These are phyloP conservation scores for Meriones unguiculatus DNA, from an alignment of 2,113 vertebrate genomes.

Conservation along the genomic window DNA sequence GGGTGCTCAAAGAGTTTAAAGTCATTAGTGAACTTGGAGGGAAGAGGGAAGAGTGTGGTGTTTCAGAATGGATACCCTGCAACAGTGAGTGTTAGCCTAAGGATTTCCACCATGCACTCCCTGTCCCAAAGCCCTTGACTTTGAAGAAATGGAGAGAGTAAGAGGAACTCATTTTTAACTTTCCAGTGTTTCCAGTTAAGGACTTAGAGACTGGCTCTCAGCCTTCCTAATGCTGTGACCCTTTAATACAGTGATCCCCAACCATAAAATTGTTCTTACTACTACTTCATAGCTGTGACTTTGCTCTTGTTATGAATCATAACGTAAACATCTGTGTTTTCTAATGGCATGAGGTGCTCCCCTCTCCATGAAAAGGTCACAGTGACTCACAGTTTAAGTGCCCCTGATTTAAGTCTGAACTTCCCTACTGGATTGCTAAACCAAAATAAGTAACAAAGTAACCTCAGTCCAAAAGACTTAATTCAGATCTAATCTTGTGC, in stretches of 20 bases:
- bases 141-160: conserved; percentile 32
- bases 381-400: no score
- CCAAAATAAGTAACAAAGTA: not conserved
- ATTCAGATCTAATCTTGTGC: not conserved
- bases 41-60: not conserved
- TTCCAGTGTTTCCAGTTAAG: not conserved
- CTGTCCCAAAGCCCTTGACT: not conserved
- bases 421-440: not conserved
- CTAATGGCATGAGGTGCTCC: no score
- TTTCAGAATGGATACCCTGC: not conserved
- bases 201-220: not conserved
- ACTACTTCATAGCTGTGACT: no score
- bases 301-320: no score
- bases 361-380: no score
- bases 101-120: not conserved
- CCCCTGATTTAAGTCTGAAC: not conserved
- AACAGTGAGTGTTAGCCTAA: not conserved
- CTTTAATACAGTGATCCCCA: no score
- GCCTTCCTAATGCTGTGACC: no score
- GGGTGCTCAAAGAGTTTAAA: not conserved
- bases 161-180: not conserved
- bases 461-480: not conserved
- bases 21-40: not conserved
- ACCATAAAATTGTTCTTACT: no score
- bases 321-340: no score